Conservation (phyloP, 1,140 invertebrate species). For the Cydia strobilella region DNA sequence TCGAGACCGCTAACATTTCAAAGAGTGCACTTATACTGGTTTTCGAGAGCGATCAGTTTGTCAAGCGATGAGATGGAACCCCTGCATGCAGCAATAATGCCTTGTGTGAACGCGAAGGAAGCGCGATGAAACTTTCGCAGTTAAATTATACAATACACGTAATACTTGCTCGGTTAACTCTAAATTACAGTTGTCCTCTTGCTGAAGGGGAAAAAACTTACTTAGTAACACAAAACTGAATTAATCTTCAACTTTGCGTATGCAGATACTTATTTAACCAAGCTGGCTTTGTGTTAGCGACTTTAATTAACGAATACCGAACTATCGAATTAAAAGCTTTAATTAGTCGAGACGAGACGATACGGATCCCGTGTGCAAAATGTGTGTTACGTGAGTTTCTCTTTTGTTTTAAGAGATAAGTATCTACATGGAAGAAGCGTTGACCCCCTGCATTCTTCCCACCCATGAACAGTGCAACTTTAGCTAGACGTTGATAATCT, state of each 20-base stretch:
- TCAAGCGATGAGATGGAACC: not conserved
- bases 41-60: not conserved
- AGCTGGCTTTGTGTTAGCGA: not conserved
- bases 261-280: not conserved
- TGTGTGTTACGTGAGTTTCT: conserved; percentile 27
- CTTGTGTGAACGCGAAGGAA: conserved; percentile 6
- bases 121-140: not conserved
- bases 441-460: conserved; percentile 27
- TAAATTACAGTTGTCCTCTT: not conserved
- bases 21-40: not conserved
- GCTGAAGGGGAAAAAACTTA: not conserved
- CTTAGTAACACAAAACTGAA: not conserved
- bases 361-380: conserved; percentile 27
- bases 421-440: conserved; percentile 21
- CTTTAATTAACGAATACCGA: conserved; percentile 27
- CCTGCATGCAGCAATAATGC: conserved; percentile 15
- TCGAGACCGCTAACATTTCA: not conserved
- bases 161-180: conserved; percentile 11
- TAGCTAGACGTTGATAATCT: conserved; percentile 8
- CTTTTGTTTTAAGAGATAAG: conserved; percentile 25
- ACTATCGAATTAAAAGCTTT: conserved; percentile 30
- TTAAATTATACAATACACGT: not conserved
- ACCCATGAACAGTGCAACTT: not conserved
- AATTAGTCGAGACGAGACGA: conserved; percentile 26
- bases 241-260: conserved; percentile 11